Evolutionary conservation across 2,888 invertebrate species (phyloP), one percentile per base, ranked within the genome.

Genomic region (Dyspetes luteomarginatus): DNA sequence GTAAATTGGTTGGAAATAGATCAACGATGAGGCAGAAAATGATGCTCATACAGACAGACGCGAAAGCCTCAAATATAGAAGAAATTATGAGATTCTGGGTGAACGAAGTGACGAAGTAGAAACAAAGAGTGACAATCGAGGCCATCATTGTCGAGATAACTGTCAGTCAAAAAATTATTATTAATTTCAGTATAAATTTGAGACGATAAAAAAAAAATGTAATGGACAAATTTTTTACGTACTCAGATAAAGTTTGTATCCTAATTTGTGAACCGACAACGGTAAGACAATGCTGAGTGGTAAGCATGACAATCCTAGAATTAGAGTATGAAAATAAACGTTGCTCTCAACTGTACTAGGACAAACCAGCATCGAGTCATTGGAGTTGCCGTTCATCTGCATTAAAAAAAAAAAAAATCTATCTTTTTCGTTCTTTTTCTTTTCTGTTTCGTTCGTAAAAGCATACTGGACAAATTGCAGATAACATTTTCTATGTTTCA

Each of bases 21-120:
- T 96, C 96, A 65, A 96, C 96, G 90, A 96, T 94, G 43, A 96
- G 95, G 88, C 96, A 96, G 92, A 96, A 96, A 45, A 96, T 95
- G 60, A 95, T 94, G 93, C 96, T 96, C 90, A 96, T 95, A 84
- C 95, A 95, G 83, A 96, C 93, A 74, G 96, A 96, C 30, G 96
- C 96, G 74, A 96, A 92, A 2, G 96, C 96, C 91, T 96, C 96
- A 90, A 96, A 96, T 88, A 96, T 94, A 88, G 96, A 96, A 0
- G 96, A 96, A 60, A 96, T 93, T 50, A 96, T 93, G 88, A 96
- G 92, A 92, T 96, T 96, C 88, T 96, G 94, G 12, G 92, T 92
- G 12, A 96, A 94, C 87, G 95, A 95, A 87, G 94, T 93, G 48
- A 96, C 96, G 92, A 94, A 95, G 92, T 96, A 96, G 78, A 97